Evolutionary conservation across 2,797 vertebrate genomes (phyloP), one percentile per base, ranked within the genome.

Genomic region (Champsocephalus gunnari): DNA sequence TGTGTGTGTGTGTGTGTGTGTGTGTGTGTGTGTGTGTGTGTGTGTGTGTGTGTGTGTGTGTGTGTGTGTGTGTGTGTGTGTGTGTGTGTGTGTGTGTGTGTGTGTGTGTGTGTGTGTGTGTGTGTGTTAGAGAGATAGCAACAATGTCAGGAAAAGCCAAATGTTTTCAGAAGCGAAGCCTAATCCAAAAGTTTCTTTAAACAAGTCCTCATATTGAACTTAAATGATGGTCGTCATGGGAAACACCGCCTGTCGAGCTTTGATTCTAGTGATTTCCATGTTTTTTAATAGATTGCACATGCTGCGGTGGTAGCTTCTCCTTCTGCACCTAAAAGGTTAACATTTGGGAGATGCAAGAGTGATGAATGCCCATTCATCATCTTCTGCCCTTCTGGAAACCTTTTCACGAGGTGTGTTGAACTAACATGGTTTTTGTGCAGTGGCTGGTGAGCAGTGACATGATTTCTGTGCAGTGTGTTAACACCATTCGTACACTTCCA

Each of bases 351-450:
- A 73, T 61, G 50, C n/a, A 21, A 8, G 48, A 73, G 82, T 66
- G 71, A 75, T 70, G 71, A 90, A 58, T 19, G 24, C 28, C 65
- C 81, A 84, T 90, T 86, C 77, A 81, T 86, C 83, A 89, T 80
- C 45, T 71, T 68, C 66, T 47, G 14, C 38, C 44, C 45, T 12
- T 32, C 64, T 75, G 85, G 71, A 90, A 88, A 83, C 64, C 57
- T 78, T 50, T 66, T 77, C 51, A 73, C 77, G 57, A 12, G 19
- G 65, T 28, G 70, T 21, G 74, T 58, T 72, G 55, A 48, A 44
- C 66, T 61, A 38, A 60, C 68, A 54, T 5, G 2, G 16, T 45
- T 55, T 64, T 58, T 43, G 51, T 44, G 47, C 43, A 2, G 44
- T 21, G 75, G 63, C 66, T 73, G 53, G 69, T 75, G 68, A 64